Base-by-base conservation (phyloP, 2,113 vertebrate genomes). In the Rhineura floridana region DNA sequence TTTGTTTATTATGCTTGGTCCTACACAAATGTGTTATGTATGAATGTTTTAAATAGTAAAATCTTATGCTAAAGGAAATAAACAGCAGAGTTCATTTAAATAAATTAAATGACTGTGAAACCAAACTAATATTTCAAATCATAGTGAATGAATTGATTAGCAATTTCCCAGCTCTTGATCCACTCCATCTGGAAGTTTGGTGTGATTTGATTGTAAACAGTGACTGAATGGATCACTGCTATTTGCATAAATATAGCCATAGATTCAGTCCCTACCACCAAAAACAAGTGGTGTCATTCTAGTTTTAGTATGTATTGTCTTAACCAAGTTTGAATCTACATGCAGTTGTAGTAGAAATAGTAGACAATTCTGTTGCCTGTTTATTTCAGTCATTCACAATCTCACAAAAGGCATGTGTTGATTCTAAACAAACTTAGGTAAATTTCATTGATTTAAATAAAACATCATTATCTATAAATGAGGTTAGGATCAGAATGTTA, bases 401-500 rank as follows among this genome's bases (percentile, higher is more conserved):
- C 13, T 73, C 69, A 70, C 15, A 70, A 12, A 17, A 77, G 44
- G 2, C 6, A 48, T 11, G 15, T 30, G 52, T 6, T 15, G 76
- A 78, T 78, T 28, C 76, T 33, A 81, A 55, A 39, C 52, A 59
- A 36, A 81, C n/a, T 39, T 59, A 2, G 10, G 55, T 23, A 79
- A 79, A 21, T 44, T n/a, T 30, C 36, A 81, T 62, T 62, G 1
- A 28, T 63, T 42, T 44, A 79, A 79, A n/a, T 63, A 23, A 10
- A 62, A 44, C 44, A 28, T 46, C 15, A 44, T 75, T 75, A 7
- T 19, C 15, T 44, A 36, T 44, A 63, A 69, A 52, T 21, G 25
- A 70, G 65, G 33, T 77, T 25, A 63, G 28, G 89, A 75, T 75
- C n/a, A 90, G 67, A 59, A 50, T 55, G 6, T 83, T 80, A 78